A percentile compares a stretch with the other conserved stretches of the same genome.
Evolutionary conservation across 2,113 vertebrate species (phyloP).

Genomic region (Saguinus imperator): DNA sequence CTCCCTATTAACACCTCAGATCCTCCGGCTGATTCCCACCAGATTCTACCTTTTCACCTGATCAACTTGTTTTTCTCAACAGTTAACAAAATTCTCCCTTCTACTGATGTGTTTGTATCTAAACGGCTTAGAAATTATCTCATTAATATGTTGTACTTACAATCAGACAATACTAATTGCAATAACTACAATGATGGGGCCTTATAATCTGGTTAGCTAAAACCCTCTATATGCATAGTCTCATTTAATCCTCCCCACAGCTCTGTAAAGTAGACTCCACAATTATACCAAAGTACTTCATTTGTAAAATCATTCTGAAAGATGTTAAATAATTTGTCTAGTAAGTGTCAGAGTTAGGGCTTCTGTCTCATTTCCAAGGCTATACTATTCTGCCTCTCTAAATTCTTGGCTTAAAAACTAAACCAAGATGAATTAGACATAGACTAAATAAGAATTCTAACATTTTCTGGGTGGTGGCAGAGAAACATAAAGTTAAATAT

Average conservation of each 20-base stretch:
- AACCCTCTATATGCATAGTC: accelerated
- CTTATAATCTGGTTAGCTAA: not conserved
- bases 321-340: not conserved
- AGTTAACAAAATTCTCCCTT: not conserved
- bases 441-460: not conserved
- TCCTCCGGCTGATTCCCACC: not conserved
- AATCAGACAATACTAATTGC: not conserved
- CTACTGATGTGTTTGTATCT: not conserved
- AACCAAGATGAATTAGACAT: not conserved
- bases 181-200: not conserved
- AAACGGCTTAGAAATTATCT: not conserved
- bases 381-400: not conserved
- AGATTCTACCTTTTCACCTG: not conserved
- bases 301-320: not conserved
- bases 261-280: not conserved
- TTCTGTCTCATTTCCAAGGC: not conserved
- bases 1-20: not conserved
- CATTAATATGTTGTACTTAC: not conserved
- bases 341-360: not conserved
- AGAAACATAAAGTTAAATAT: not conserved
- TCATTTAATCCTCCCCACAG: not conserved
- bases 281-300: not conserved
- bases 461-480: not conserved
- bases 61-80: not conserved
- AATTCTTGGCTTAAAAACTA: not conserved